Conservation (phyloP, 2,888 invertebrate species). For the Abrostola tripartita region DNA sequence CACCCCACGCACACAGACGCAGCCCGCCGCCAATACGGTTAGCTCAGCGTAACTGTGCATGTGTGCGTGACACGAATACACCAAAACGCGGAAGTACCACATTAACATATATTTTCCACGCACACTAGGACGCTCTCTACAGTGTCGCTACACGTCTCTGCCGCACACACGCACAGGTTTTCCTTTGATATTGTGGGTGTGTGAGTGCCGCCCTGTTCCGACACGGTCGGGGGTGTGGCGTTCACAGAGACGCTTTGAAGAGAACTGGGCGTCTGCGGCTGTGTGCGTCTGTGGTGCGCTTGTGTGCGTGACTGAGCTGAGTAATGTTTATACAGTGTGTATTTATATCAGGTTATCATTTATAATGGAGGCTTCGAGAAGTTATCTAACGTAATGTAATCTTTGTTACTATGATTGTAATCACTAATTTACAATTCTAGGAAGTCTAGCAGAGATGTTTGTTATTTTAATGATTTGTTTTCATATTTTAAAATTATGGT, state of each 20-base stretch:
- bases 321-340: slow-evolving; percentile 62
- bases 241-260: slow-evolving; percentile 59
- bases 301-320: slow-evolving; percentile 57
- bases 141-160: slow-evolving; percentile 62
- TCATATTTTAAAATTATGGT: background rate
- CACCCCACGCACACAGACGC: slow-evolving; percentile 77
- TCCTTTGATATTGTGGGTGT: slow-evolving; percentile 66
- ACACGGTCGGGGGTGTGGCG: slow-evolving; percentile 81
- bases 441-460: background rate
- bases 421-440: background rate
- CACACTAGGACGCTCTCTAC: slow-evolving; percentile 64
- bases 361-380: slow-evolving; percentile 24
- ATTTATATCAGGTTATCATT: slow-evolving; percentile 45
- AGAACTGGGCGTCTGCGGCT: slow-evolving; percentile 63
- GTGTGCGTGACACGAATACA: slow-evolving; percentile 81
- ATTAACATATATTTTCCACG: slow-evolving; percentile 83
- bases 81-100: slow-evolving; percentile 81
- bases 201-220: slow-evolving; percentile 79
- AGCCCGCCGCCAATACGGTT: slow-evolving; percentile 40
- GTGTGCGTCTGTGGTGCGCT: slow-evolving; percentile 55
- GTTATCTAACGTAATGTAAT: background rate
- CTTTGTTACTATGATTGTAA: background rate
- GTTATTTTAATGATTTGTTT: background rate
- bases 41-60: slow-evolving; percentile 16
- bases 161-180: slow-evolving; percentile 45